Evolutionary conservation across 2,797 vertebrate genomes (phyloP).

Genomic region (Sebastes itinus): DNA sequence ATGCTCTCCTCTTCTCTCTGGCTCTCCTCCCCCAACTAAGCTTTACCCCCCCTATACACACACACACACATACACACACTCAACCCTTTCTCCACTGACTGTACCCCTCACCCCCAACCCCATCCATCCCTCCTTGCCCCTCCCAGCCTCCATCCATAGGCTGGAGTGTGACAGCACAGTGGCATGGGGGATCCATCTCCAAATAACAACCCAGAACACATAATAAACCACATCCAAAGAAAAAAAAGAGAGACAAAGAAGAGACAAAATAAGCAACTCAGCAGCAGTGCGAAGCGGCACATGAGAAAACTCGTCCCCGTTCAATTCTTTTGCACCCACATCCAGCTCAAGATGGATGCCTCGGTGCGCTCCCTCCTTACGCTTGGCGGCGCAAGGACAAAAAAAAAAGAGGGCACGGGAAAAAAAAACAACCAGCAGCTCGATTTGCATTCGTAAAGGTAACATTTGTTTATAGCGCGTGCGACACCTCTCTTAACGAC

Average conservation of each 20-base stretch:
- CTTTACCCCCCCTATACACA: slow-evolving; percentile 20
- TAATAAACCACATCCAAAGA: slow-evolving; percentile 38
- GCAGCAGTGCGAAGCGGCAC: slow-evolving; percentile 9
- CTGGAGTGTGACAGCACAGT: slow-evolving; percentile 57
- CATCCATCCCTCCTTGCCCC: background rate
- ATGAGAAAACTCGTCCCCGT: slow-evolving; percentile 9
- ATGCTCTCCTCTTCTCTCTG: slow-evolving; percentile 48
- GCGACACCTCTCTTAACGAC: slow-evolving; percentile 55
- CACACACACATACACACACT: slow-evolving; percentile 5
- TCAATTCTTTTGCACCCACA: slow-evolving; percentile 30
- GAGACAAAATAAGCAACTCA: slow-evolving; percentile 37
- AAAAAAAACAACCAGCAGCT: background rate
- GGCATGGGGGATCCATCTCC: slow-evolving; percentile 60
- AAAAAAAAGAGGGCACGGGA: slow-evolving; percentile 57
- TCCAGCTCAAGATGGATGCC: slow-evolving; percentile 55
- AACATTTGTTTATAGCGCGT: slow-evolving; percentile 69
- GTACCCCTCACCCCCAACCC: background rate
- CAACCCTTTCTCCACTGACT: slow-evolving; percentile 32
- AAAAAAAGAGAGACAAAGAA: slow-evolving; percentile 30
- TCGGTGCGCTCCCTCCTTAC: background rate
- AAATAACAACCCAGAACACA: slow-evolving; percentile 64
- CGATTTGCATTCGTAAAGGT: slow-evolving; percentile 66
- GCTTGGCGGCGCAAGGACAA: slow-evolving; percentile 57
- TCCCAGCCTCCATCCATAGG: slow-evolving; percentile 37
- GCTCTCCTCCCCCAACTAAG: slow-evolving; percentile 53